Evolutionary conservation across 2,888 invertebrate genomes (phyloP).

Genomic region (Stenotaenia linearis): DNA sequence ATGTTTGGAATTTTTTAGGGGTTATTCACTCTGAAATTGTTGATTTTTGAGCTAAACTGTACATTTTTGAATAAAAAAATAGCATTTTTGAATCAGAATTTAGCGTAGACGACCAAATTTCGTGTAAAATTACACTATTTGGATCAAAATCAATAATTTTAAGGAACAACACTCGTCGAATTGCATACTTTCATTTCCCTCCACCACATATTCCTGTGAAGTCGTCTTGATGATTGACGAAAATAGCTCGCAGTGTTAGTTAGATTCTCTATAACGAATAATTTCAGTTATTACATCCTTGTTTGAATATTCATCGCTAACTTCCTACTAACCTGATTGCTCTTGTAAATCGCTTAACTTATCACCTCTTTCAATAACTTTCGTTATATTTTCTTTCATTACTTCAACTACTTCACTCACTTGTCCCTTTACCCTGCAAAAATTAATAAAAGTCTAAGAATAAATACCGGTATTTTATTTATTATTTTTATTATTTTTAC

Average conservation of each 20-base stretch:
- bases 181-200: slow-evolving; percentile 34
- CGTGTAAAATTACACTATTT: too few relatives aligned
- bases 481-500: neutral
- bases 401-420: slow-evolving; percentile 34
- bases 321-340: slow-evolving; percentile 6
- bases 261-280: slow-evolving; percentile 19
- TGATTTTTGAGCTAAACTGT: too few relatives aligned
- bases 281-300: neutral
- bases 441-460: neutral
- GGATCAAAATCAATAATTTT: too few relatives aligned
- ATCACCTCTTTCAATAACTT: slow-evolving; percentile 34
- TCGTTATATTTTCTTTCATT: slow-evolving; percentile 34
- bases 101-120: too few relatives aligned
- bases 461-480: neutral
- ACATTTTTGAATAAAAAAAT: too few relatives aligned
- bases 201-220: slow-evolving; percentile 34
- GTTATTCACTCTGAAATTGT: too few relatives aligned
- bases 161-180: too few relatives aligned
- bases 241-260: slow-evolving; percentile 30
- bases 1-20: too few relatives aligned
- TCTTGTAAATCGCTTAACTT: slow-evolving; percentile 33
- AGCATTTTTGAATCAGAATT: too few relatives aligned
- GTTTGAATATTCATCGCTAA: neutral
- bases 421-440: slow-evolving; percentile 32
- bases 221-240: slow-evolving; percentile 21